Conservation (phyloP, 1,140 invertebrate species). For the Potamilus streckersoni region DNA sequence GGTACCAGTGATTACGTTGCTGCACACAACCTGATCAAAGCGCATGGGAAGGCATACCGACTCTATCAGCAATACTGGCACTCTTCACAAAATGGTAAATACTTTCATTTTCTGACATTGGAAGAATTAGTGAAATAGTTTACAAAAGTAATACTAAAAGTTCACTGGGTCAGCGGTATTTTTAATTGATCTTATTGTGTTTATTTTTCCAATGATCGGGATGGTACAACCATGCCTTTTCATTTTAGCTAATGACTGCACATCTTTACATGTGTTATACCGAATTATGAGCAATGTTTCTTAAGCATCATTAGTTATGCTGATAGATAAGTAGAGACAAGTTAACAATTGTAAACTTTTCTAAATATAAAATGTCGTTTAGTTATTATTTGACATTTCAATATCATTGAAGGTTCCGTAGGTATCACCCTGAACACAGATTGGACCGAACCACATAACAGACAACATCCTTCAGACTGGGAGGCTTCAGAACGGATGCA, state of each 20-base stretch:
- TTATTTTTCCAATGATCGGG: too few species aligned
- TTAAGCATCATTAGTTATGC: too few species aligned
- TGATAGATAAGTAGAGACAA: too few species aligned
- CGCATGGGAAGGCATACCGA: constrained; percentile 26
- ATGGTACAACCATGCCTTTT: too few species aligned
- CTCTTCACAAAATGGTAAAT: neutral
- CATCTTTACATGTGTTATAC: neutral
- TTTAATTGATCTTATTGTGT: too few species aligned
- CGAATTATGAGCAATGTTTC: too few species aligned
- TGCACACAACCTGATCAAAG: constrained; percentile 27
- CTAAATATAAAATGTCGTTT: neutral
- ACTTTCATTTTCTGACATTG: neutral
- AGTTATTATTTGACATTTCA: too few species aligned
- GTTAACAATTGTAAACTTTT: too few species aligned
- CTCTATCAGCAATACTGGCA: constrained; percentile 9
- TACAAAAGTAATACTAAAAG: neutral
- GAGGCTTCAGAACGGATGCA: constrained; percentile 43
- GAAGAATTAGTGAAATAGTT: neutral
- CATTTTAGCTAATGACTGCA: too few species aligned
- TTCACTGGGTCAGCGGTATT: too few species aligned
- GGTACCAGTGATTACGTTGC: constrained; percentile 25
- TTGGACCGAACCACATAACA: constrained; percentile 48
- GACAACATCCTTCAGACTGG: constrained; percentile 33
- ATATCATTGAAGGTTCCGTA: constrained; percentile 39
- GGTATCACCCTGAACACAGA: constrained; percentile 48